Percentiles rank a stretch among this genome's conserved stretches.
These are phyloP conservation scores for Stylophora pistillata DNA, from an alignment of 64 coral and sea anemone genomes.

Conservation along the genomic window DNA sequence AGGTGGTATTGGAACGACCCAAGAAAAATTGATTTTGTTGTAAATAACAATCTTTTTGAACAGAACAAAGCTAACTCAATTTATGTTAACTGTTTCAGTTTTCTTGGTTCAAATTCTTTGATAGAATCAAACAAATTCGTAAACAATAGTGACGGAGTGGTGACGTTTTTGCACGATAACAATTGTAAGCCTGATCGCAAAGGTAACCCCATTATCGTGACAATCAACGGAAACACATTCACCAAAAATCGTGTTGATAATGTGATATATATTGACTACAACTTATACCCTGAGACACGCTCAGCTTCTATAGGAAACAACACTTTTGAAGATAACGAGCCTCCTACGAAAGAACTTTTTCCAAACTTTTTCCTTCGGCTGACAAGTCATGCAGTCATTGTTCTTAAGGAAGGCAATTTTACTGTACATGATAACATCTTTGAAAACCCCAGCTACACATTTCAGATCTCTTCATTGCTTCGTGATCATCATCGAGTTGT, in stretches of 20 bases:
- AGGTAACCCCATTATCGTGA: conserved; percentile 14
- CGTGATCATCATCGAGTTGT: background rate
- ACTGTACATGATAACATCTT: conserved; percentile 53
- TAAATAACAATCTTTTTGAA: conserved; percentile 45
- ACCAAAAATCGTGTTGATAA: conserved; percentile 39
- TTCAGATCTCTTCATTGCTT: conserved; percentile 51
- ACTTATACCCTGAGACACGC: background rate
- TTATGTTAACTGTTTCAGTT: background rate
- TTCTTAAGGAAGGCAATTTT: conserved; percentile 67
- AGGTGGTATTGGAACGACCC: background rate
- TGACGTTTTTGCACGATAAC: conserved; percentile 25
- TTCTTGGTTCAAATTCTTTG: conserved; percentile 18
- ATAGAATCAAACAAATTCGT: conserved; percentile 52
- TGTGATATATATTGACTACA: conserved; percentile 60
- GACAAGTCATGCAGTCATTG: conserved; percentile 37
- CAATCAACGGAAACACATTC: conserved; percentile 25
- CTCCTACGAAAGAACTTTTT: background rate
- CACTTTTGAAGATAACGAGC: conserved; percentile 44
- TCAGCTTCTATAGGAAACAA: conserved; percentile 32
- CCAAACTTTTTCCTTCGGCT: conserved; percentile 40
- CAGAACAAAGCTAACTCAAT: conserved; percentile 46
- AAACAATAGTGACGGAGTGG: conserved; percentile 37
- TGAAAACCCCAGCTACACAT: conserved; percentile 3
- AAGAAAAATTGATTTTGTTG: background rate
- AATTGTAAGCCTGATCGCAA: conserved; percentile 1